Evolutionary conservation across 2,113 vertebrate species (phyloP), one percentile per base, ranked within the genome.

Genomic region (Pica pica): DNA sequence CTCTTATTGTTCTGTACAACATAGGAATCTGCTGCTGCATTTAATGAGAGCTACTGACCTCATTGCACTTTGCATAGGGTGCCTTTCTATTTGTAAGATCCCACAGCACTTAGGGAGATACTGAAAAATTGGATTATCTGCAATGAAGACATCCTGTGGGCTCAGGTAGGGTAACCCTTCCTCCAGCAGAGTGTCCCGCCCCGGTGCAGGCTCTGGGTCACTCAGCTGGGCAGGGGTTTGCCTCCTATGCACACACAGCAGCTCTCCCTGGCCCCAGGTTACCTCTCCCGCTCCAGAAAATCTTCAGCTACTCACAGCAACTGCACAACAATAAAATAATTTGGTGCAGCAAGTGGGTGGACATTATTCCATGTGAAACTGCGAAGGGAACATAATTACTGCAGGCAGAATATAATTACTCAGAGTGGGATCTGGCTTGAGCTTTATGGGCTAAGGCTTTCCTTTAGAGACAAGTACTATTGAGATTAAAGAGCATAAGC

Each of bases 331-430:
- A 56, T 68, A 67, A 70, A 93, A 89, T 9, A 57, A 46, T 60
- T 82, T n/a, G 5, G 27, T 77, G 68, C 52, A 83, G 86, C 80
- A 81, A 93, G 83, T 89, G 89, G 41, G 76, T 47, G 77, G 90
- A 84, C 78, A 67, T 93, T 69, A 79, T 90, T 96, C 82, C 82
- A 26, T 31, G 61, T 31, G 92, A 89, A 85, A 73, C 65, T 82
- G 49, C 2, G 7, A 47, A 41, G 44, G 41, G 65, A 97, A 90
- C 69, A n/a, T 82, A 93, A 94, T 91, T 91, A 84, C 87, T 94
- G 57, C 52, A 71, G 84, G 94, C 84, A 87, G 90, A 94, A 75
- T 75, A 37, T 82, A 91, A 94, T 94, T 85, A 78, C 69, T 71
- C 59, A 42, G 81, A 91, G 57, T 44, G 41, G 65, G 90, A 84